phyloP scores from a whole-genome alignment of 2,113 vertebrate species.

The Albula glossodonta region DNA sequence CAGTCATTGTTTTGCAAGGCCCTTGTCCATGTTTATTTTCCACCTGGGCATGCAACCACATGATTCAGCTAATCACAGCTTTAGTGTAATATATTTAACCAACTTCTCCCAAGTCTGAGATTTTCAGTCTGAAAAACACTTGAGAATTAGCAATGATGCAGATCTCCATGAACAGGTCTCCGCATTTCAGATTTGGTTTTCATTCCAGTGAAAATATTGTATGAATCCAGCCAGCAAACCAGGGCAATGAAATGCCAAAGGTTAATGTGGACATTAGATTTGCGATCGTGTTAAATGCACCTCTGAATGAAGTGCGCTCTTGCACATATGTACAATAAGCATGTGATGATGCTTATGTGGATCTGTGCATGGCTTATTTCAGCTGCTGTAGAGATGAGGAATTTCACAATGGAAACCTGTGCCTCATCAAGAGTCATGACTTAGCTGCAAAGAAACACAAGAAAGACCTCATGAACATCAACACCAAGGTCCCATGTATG shows the following conservation, averaged over 20 bases:
- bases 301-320: neutral
- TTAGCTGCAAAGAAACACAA: conserved; percentile 94
- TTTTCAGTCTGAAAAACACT: neutral
- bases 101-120: neutral
- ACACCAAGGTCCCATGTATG: conserved; percentile 94
- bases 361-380: conserved; percentile 39
- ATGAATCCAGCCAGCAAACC: neutral
- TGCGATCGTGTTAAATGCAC: neutral
- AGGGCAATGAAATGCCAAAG: neutral
- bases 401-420: conserved; percentile 89
- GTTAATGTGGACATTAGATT: neutral
- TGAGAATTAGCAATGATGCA: neutral
- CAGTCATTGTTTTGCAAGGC: neutral
- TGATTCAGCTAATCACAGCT: neutral
- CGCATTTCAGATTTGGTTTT: neutral
- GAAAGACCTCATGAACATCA: conserved; percentile 94
- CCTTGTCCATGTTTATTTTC: neutral
- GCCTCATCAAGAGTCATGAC: conserved; percentile 86
- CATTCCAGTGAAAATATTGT: neutral
- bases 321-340: neutral
- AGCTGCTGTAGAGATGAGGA: conserved; percentile 86
- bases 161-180: neutral
- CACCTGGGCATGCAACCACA: neutral
- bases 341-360: neutral
- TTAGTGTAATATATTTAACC: neutral